Evolutionary conservation across 1,140 invertebrate genomes (phyloP).

Genomic region (Magallana ariakensis): DNA sequence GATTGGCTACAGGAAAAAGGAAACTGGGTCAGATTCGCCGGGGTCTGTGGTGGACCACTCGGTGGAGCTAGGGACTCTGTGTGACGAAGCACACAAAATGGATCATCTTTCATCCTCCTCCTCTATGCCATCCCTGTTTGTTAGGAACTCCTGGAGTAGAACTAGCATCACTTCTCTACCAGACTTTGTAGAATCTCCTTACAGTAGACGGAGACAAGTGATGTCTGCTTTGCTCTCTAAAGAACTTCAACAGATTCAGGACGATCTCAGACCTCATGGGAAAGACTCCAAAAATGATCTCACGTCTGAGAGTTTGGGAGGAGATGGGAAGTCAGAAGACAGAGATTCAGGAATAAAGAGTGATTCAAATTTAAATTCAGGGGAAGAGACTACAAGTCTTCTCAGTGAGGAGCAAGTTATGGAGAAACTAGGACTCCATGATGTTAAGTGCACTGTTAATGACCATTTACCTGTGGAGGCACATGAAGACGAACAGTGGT

Average conservation of each 20-base stretch:
- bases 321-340: neutral
- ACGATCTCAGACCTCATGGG: constrained; percentile 45
- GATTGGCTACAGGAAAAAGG: constrained; percentile 79
- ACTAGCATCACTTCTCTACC: constrained; percentile 72
- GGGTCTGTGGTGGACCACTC: constrained; percentile 71
- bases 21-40: constrained; percentile 49
- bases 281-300: constrained; percentile 20
- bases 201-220: constrained; percentile 44
- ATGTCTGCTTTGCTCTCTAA: constrained; percentile 41
- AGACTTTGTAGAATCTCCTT: constrained; percentile 44
- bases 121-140: constrained; percentile 69
- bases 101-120: constrained; percentile 55
- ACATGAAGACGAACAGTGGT: constrained; percentile 54
- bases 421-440: neutral
- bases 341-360: neutral
- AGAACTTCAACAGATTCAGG: constrained; percentile 46
- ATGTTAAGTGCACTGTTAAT: constrained; percentile 52
- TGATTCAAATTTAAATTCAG: neutral
- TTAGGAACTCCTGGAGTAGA: constrained; percentile 70
- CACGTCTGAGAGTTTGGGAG: neutral
- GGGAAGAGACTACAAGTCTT: neutral
- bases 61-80: constrained; percentile 75
- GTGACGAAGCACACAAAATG: neutral
- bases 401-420: neutral
- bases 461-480: constrained; percentile 46